Conservation (phyloP, 2,797 vertebrate species). For the Otus scops region DNA sequence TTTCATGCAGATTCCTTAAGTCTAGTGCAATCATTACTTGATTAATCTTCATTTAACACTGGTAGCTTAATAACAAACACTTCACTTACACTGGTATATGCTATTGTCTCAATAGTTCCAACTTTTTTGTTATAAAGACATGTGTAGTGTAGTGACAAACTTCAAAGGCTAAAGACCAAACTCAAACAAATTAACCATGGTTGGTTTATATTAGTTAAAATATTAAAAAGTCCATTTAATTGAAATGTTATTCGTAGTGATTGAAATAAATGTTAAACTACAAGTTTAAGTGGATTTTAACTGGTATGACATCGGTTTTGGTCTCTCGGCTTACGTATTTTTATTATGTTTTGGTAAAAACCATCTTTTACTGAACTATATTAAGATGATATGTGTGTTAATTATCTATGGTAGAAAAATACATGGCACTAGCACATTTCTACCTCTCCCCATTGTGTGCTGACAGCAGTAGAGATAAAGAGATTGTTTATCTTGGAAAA, state of each 20-base stretch:
- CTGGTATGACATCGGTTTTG: neutral
- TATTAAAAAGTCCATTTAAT: neutral
- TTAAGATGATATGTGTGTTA: neutral
- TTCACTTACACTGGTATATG: neutral
- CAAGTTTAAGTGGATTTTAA: neutral
- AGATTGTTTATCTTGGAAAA: neutral
- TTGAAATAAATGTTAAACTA: neutral
- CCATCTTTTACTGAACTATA: neutral
- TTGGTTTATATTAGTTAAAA: neutral
- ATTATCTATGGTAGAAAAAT: neutral
- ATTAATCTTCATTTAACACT: neutral
- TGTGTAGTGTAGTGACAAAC: neutral
- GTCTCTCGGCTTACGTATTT: neutral
- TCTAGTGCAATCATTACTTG: neutral
- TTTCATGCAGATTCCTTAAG: neutral
- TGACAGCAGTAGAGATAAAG: neutral
- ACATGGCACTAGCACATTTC: accelerated
- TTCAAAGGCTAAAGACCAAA: neutral
- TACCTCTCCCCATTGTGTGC: neutral
- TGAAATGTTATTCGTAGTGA: neutral
- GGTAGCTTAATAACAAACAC: neutral
- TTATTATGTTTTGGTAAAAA: neutral
- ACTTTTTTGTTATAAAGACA: neutral
- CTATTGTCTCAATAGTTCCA: neutral
- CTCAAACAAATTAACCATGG: neutral